Percentiles rank a stretch among this genome's conserved stretches.
These are phyloP conservation scores for Amblyornis subalaris DNA, from an alignment of 2,113 vertebrate species.

Conservation along the genomic window DNA sequence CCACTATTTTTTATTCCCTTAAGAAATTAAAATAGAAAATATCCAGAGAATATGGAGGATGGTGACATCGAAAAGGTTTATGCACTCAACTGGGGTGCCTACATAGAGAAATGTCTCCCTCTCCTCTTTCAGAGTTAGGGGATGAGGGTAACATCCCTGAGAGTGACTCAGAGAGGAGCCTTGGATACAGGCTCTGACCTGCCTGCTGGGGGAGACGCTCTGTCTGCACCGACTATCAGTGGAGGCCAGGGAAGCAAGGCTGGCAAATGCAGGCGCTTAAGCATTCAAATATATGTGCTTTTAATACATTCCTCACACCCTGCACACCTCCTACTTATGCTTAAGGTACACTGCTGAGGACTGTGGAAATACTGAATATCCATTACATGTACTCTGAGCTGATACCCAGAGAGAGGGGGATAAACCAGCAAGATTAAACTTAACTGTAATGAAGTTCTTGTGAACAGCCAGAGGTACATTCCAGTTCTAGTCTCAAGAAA, in stretches of 20 bases:
- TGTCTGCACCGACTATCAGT: conserved; percentile 17
- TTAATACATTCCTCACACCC: background rate
- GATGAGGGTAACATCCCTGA: background rate
- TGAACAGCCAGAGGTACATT: background rate
- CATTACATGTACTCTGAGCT: background rate
- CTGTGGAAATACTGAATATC: background rate
- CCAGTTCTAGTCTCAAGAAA: background rate
- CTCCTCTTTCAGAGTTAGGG: background rate
- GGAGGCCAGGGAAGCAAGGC: background rate
- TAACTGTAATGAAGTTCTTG: background rate
- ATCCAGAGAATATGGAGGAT: background rate
- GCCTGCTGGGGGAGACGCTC: background rate
- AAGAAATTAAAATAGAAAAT: background rate
- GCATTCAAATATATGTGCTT: conserved; percentile 2
- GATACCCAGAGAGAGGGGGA: background rate
- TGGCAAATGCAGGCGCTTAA: background rate
- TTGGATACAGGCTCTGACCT: background rate
- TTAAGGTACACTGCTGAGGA: background rate
- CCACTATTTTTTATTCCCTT: background rate
- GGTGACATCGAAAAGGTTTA: background rate
- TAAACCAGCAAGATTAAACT: background rate
- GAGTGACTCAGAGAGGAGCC: conserved; percentile 39
- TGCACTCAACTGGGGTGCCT: background rate
- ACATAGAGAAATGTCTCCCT: background rate
- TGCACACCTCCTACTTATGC: background rate